Evolutionary conservation across 2,113 vertebrate species (phyloP), one percentile per base, ranked within the genome.

Genomic region (Takifugu flavidus): DNA sequence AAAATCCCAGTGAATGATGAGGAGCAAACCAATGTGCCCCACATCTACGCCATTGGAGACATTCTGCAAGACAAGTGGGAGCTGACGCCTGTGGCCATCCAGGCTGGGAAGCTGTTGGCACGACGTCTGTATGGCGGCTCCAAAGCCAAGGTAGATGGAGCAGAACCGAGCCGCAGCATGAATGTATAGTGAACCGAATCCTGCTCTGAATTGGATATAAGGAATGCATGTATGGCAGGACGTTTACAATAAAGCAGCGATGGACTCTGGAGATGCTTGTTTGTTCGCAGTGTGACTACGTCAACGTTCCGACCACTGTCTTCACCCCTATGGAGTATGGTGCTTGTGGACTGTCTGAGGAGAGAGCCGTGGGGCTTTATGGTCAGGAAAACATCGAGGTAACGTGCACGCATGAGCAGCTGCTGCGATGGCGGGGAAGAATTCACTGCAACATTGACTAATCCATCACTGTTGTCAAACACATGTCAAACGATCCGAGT

Each of bases 301-400:
- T 94, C 56, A 98, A 94, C 43, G 92, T 98, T 51, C 95, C 95
- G 66, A 99, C 97, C 5, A 96, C 95, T 0, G 94, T 98, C 14
- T 98, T 99, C 87, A 98, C 97, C 10, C 97, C 97, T 10, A 63
- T 98, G 89, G 96, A 99, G 75, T 99, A 99, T 25, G 95, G 97
- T 27, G 89, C 92, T 85, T 98, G 95, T 56, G 97, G 96, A 15
- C 85, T 93, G 59, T 78, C 96, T 6, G 96, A 99, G 87, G 95
- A 98, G 65, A 90, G 47, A 72, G 95, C 96, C 6, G 7, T 79
- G 0, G 91, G 93, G 72, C 54, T 91, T 7, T 91, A 92, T 3
- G 93, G 92, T 11, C 56, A 89, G 26, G 92, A 95, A 25, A 95
- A 93, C 67, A 42, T 99, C 0, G 95, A 98, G 88, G 97, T 95